Evolutionary conservation across 2,113 vertebrate genomes (phyloP).

Genomic region (Athene noctua): DNA sequence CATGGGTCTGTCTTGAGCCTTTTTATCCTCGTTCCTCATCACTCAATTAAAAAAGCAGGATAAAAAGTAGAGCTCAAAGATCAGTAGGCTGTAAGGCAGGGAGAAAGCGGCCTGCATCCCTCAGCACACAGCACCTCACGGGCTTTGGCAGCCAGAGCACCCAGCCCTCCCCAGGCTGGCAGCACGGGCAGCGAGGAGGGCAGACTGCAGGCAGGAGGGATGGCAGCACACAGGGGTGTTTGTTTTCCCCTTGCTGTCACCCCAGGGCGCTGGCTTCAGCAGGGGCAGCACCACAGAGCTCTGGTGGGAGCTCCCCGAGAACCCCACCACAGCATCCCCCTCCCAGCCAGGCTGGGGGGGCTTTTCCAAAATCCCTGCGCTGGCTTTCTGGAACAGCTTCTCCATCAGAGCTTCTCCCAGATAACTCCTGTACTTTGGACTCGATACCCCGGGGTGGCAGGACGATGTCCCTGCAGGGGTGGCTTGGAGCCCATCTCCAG

Average conservation of each 20-base stretch:
- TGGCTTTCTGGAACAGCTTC: neutral
- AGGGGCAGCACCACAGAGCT: neutral
- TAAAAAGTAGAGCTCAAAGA: neutral
- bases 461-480: rapidly evolving
- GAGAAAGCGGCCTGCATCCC: neutral
- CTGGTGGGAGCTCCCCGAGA: no score
- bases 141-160: neutral
- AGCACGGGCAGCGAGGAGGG: neutral
- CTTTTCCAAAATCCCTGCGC: neutral
- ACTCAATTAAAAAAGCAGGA: neutral
- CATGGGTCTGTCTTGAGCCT: neutral
- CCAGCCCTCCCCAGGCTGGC: neutral
- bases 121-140: rapidly evolving
- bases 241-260: neutral
- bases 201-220: neutral
- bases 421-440: neutral
- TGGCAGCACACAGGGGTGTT: rapidly evolving
- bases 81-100: neutral
- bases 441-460: neutral
- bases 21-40: neutral
- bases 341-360: neutral
- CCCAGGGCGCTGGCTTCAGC: neutral
- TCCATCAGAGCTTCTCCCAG: neutral
- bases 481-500: neutral
- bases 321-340: neutral